A percentile compares a stretch with the other conserved stretches of the same genome.
These are phyloP conservation scores for Caenorhabditis auriculariae DNA, from an alignment of 2,888 invertebrate genomes.

Conservation along the genomic window DNA sequence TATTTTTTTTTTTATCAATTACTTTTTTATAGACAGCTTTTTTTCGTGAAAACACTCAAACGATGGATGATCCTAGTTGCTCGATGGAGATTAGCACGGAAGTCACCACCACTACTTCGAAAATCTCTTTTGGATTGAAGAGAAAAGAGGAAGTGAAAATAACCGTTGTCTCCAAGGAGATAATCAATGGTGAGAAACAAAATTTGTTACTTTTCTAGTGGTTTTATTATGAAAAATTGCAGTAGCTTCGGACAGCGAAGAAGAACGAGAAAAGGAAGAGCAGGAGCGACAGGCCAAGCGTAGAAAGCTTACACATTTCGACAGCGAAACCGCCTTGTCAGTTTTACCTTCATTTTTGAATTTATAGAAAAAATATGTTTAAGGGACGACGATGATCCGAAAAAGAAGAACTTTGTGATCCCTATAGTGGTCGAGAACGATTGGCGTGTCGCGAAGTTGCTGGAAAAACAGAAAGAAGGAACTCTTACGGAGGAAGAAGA, in stretches of 20 bases:
- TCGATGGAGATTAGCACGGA: too few relatives aligned
- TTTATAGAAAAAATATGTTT: slow-evolving; percentile 4
- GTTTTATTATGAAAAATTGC: slow-evolving; percentile 6
- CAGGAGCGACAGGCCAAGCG: slow-evolving; percentile 29
- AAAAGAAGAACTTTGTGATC: slow-evolving; percentile 34
- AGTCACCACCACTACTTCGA: slow-evolving; percentile 2
- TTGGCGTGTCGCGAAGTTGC: slow-evolving; percentile 41
- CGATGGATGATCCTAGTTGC: too few relatives aligned
- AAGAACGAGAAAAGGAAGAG: slow-evolving; percentile 40
- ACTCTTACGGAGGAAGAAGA: slow-evolving; percentile 41
- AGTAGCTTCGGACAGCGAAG: slow-evolving; percentile 38
- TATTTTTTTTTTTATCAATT: too few relatives aligned
- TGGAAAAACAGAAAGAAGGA: slow-evolving; percentile 45
- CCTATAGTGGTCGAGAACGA: slow-evolving; percentile 47
- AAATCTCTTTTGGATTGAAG: slow-evolving; percentile 48
- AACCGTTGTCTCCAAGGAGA: slow-evolving; percentile 5
- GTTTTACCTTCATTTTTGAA: slow-evolving; percentile 7
- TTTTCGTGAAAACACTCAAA: too few relatives aligned
- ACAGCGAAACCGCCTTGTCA: slow-evolving; percentile 38
- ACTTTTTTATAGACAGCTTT: too few relatives aligned
- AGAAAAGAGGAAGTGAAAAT: slow-evolving; percentile 30
- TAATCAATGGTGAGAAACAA: slow-evolving; percentile 18
- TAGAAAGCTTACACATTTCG: slow-evolving; percentile 42
- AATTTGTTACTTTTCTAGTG: background rate
- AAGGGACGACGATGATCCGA: slow-evolving; percentile 34